phyloP scores from a whole-genome alignment of 2,113 vertebrate genomes.

The Tringa solitaria region DNA sequence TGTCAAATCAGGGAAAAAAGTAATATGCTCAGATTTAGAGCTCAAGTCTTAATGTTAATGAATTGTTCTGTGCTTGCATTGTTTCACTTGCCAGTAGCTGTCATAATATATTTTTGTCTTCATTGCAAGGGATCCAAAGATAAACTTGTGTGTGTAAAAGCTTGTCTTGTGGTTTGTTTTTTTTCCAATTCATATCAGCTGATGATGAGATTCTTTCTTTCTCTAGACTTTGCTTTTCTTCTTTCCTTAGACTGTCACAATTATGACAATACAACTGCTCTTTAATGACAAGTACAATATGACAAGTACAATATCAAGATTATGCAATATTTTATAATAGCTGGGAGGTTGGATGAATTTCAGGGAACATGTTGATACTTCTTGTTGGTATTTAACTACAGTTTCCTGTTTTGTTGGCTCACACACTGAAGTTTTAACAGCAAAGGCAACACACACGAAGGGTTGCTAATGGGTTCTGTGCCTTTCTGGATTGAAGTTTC shows the following conservation, averaged over 20 bases:
- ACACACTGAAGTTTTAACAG: background rate
- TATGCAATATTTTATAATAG: background rate
- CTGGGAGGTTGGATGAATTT: background rate
- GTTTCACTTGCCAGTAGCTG: background rate
- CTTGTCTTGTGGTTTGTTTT: background rate
- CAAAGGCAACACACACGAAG: background rate
- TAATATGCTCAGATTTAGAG: background rate
- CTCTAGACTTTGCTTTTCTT: background rate
- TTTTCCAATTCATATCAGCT: background rate
- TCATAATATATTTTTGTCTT: background rate
- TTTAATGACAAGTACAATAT: background rate
- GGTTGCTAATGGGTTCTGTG: background rate
- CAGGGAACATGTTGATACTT: background rate
- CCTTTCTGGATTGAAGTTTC: background rate
- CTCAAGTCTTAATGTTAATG: background rate
- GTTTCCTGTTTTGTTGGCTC: background rate
- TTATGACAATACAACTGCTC: background rate
- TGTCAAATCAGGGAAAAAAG: background rate
- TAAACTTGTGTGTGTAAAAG: background rate
- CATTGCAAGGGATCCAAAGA: background rate
- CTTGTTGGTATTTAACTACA: background rate
- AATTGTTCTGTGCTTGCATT: background rate
- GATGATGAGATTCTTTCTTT: background rate
- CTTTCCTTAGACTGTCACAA: background rate
- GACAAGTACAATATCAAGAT: background rate